Evolutionary conservation across 1,140 invertebrate species (phyloP), one percentile per base, ranked within the genome.

Genomic region (Bombus turneri): DNA sequence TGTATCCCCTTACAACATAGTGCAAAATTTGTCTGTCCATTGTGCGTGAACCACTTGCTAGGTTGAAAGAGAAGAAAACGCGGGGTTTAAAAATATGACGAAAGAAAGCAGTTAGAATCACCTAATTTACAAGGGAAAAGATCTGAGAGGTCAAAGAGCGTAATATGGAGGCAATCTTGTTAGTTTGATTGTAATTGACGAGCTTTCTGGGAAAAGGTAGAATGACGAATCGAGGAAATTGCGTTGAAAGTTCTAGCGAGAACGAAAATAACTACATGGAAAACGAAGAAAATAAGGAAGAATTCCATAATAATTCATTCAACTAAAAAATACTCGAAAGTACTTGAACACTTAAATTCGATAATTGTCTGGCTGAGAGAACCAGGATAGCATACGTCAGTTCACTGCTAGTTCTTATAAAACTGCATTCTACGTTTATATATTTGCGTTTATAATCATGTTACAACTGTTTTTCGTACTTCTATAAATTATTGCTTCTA

Each of bases 11-110:
- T 82, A 47, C 47, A 57, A 18, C 77, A 73, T 34, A 75, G 37
- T 79, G 39, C 18, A 37, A 78, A 88, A 81, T 80, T 73, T 77
- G 2, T 66, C 43, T 22, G 25, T 53, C 9, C 28, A 41, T 59
- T 39, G 37, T 62, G 41, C 57, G 66, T 43, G 41, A 83, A 68
- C 31, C 22, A 8, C 37, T 85, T 18, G n/a, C 43, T 47, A 80
- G 10, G 22, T 74, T n/a, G 43, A 53, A 39, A 34, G 25, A 37
- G 31, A 79, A 73, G 41, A 59, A 72, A 81, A 31, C n/a, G n/a
- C 66, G 31, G 12, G 53, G 57, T 66, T 41, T 13, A 37, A n/a
- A 66, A 31, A 5, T 39, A 22, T n/a, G 57, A 41, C 12, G 12
- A 47, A 18, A 39, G 22, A 3, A 37, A 39, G 28, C 25, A 41